phyloP scores from a whole-genome alignment of 2,113 vertebrate genomes.

The Triplophysa siluroides region DNA sequence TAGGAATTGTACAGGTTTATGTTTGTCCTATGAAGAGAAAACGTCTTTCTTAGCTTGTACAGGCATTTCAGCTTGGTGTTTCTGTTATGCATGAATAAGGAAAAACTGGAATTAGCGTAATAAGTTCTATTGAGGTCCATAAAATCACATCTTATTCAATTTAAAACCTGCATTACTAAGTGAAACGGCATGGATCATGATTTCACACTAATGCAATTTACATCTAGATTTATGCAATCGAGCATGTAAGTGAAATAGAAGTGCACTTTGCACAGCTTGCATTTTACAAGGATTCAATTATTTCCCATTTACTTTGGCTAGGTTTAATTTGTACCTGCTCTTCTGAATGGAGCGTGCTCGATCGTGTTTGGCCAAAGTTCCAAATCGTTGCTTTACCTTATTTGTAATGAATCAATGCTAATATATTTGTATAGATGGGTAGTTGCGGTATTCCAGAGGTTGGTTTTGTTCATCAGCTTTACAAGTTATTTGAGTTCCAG shows the following conservation, averaged over 20 bases:
- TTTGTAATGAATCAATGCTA: background rate
- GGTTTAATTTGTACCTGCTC: slow-evolving; percentile 5
- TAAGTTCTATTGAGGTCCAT: background rate
- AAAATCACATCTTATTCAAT: slow-evolving; percentile 11
- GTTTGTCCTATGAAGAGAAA: background rate
- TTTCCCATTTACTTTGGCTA: background rate
- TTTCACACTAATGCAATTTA: slow-evolving; percentile 4
- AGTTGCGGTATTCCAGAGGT: background rate
- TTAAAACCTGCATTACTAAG: background rate
- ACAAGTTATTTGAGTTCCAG: background rate
- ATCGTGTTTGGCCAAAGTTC: background rate
- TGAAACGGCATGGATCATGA: slow-evolving; percentile 3
- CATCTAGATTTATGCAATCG: background rate
- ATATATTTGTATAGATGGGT: background rate
- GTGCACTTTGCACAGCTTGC: slow-evolving; percentile 15
- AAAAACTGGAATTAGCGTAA: background rate
- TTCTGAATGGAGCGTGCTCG: background rate
- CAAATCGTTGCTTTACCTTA: background rate
- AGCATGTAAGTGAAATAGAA: background rate
- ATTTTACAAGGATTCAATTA: slow-evolving; percentile 1
- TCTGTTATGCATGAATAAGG: background rate
- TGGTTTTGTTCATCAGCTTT: background rate
- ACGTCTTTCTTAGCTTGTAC: background rate
- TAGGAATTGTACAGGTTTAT: background rate
- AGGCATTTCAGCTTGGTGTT: background rate